phyloP scores from a whole-genome alignment of 2,113 vertebrate genomes.

The Petromus typicus region DNA sequence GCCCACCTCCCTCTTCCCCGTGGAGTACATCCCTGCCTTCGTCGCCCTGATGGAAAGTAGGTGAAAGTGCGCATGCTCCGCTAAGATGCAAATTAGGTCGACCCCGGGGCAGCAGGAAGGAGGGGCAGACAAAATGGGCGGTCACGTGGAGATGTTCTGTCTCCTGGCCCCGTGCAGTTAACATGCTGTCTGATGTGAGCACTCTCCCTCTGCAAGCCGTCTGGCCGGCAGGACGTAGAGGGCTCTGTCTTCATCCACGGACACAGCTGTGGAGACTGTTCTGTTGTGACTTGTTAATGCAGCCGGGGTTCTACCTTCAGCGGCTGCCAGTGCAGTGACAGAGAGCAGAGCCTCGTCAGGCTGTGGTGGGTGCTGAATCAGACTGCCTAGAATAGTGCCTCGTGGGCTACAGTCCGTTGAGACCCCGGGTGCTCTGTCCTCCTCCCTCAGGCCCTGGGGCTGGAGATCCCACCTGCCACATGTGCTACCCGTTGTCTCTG shows the following conservation, averaged over 20 bases:
- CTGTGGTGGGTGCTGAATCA: not conserved
- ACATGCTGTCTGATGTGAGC: not conserved
- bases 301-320: not conserved
- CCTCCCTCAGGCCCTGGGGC: not conserved
- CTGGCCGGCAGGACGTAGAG: not conserved
- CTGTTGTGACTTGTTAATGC: not conserved
- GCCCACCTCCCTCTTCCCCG: constrained; percentile 94
- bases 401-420: not conserved
- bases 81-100: not conserved
- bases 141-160: not conserved
- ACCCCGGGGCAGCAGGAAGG: not conserved
- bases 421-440: not conserved
- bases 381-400: not conserved
- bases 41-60: constrained; percentile 92
- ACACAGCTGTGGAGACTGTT: not conserved
- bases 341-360: not conserved
- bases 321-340: not conserved
- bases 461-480: not conserved
- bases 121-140: not conserved
- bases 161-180: not conserved
- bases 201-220: not conserved
- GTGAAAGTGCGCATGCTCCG: constrained; percentile 62
- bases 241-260: not conserved
- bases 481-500: not conserved
- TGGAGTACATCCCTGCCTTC: constrained; percentile 94